phyloP scores from a whole-genome alignment of 2,113 vertebrate genomes.

The rabbit (Oryctolagus cuniculus) region DNA sequence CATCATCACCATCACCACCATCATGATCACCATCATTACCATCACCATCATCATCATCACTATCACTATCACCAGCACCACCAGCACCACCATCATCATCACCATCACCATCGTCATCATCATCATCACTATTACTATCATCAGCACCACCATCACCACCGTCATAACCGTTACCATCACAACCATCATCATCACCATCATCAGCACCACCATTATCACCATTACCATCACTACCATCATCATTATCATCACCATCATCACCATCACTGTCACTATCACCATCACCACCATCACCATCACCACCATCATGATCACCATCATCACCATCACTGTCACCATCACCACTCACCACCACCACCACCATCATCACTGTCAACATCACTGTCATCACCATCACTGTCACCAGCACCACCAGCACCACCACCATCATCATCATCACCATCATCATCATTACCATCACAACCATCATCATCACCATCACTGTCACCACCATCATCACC shows the following conservation, averaged over 20 bases:
- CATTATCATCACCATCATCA: accelerated
- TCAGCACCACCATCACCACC: accelerated
- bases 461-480: accelerated
- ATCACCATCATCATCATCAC: accelerated
- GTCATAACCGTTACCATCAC: accelerated
- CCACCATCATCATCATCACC: accelerated
- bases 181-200: accelerated
- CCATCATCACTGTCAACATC: accelerated
- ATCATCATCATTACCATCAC: accelerated
- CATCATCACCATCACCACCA: not conserved
- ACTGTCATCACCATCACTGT: accelerated
- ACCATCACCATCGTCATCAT: accelerated
- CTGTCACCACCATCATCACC: no score
- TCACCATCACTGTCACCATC: accelerated
- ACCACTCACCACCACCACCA: accelerated
- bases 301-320: accelerated
- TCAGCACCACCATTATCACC: accelerated
- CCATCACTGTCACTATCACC: accelerated
- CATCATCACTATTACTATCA: accelerated
- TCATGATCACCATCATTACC: accelerated
- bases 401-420: accelerated
- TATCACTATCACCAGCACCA: accelerated
- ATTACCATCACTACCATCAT: accelerated
- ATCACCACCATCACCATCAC: accelerated
- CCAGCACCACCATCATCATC: accelerated